Evolutionary conservation across 2,797 vertebrate species (phyloP), one percentile per base, ranked within the genome.

Genomic region (Pteropus rufus): DNA sequence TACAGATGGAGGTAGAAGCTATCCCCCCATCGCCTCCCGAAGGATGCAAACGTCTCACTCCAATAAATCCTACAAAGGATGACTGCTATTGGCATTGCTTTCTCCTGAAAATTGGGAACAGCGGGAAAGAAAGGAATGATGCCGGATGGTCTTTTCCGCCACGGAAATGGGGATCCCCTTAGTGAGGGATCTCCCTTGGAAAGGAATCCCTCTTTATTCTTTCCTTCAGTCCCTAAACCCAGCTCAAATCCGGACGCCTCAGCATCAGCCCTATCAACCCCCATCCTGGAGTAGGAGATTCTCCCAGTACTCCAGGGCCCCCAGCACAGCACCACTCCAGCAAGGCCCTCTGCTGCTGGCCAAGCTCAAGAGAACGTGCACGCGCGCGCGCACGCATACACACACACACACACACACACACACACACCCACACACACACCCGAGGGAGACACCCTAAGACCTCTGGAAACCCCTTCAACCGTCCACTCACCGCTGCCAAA

Each of bases 1-100:
- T 90, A 96, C 97, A 95, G 96, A 96, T 83, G 95, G 96, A 96
- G 92, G 94, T 94, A 90, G 94, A 67, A 80, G 87, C 92, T 39
- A 60, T 44, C 75, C 80, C 87, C 79, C n/a, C 34, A 18, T 7
- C 44, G 0, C 72, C 95, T 83, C 82, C 56, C 58, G 2, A 73
- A 93, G 80, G 77, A 95, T 15, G 81, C 95, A 92, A 82, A 95
- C 92, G 90, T 82, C 84, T 70, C 87, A 83, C 88, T 90, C 90
- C 75, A 34, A 34, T 34, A 92, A 86, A 86, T 67, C 70, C 84
- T 87, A 96, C 95, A 95, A 96, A 97, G 94, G 77, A 88, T 4
- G 75, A 39, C 65, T 64, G 83, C 72, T 39, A 14, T 2, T 19
- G 70, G 60, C 80, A 77, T 0, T 49, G 87, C 64, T 54, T 69